Base-by-base conservation (phyloP, 2,113 vertebrate genomes). In the Sinosuthora webbiana region DNA sequence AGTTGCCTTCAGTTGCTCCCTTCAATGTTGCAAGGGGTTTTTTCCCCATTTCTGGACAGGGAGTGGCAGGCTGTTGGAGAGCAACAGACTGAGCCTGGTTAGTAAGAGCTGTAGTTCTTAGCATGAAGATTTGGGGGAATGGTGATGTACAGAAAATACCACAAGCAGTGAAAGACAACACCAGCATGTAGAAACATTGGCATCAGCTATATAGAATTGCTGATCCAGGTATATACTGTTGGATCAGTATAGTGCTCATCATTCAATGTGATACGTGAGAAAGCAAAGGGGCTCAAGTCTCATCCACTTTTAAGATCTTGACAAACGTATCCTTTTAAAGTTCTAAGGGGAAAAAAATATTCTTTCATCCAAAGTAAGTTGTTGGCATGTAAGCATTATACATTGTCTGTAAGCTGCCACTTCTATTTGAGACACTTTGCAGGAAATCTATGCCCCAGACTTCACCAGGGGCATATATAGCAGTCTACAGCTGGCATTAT, bases 1-100 rank as follows among this genome's bases (percentile, higher is more conserved):
- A 64, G 2, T 17, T 76, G 15, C 10, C 20, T 70, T 42, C 28
- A 45, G 37, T 50, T 47, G 7, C 7, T n/a, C 22, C 6, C 16
- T 10, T 57, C 15, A 39, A 0, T 52, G 33, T 3, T 69, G 6
- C 5, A 37, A 3, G 2, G 10, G 13, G 0, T 0, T 0, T 12
- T 70, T 42, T 39, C 4, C 13, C 10, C 21, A 6, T 45, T 83
- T 73, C 23, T 76, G 41, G 15, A 23, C 17, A 59, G 20, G 3
- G 7, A 13, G 8, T 55, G 8, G 3, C 28, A 59, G 23, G 14
- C 13, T 44, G 8, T n/a, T 67, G 17, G 21, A 47, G 33, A 89
- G 30, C 20, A 27, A 30, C 10, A 31, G 7, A 16, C 8, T 13
- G 35, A 91, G 7, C 19, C 39, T 69, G 35, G 3, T 13, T 47